phyloP scores from a whole-genome alignment of 2,113 vertebrate species.

The Cisticola juncidis region DNA sequence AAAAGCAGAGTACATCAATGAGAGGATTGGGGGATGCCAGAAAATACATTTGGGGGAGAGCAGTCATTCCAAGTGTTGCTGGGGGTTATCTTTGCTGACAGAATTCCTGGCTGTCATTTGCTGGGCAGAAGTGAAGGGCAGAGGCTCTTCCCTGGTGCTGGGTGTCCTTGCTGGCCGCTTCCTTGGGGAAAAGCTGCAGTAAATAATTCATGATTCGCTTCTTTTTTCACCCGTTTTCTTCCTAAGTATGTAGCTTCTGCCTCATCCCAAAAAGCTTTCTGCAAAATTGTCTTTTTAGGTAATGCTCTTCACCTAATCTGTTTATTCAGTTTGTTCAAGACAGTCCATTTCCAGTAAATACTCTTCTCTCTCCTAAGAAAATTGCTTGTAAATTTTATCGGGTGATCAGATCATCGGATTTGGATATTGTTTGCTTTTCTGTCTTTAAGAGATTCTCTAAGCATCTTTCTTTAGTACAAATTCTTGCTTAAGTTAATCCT shows the following conservation, averaged over 20 bases:
- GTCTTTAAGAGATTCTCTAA: not conserved
- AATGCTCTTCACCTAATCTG: not conserved
- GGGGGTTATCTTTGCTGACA: not conserved
- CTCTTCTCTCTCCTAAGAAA: not conserved
- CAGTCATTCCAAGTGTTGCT: no score
- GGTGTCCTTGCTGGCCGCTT: rapidly evolving
- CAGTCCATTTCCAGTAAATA: not conserved
- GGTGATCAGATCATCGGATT: constrained; percentile 10
- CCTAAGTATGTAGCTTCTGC: not conserved
- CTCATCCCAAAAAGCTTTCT: not conserved
- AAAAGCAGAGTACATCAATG: not conserved
- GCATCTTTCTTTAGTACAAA: not conserved
- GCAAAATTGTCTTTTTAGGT: not conserved
- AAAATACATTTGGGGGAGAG: not conserved
- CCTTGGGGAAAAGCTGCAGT: not conserved
- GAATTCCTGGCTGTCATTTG: not conserved
- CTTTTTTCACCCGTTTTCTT: rapidly evolving
- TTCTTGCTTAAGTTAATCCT: not conserved
- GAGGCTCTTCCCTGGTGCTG: not conserved
- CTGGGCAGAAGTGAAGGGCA: not conserved
- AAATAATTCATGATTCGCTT: not conserved
- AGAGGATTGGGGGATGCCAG: no score
- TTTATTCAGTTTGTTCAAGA: not conserved
- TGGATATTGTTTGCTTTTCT: not conserved
- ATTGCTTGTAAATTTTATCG: not conserved